phyloP scores from a whole-genome alignment of 2,888 invertebrate species.

The Agonopterix alstromeriana region DNA sequence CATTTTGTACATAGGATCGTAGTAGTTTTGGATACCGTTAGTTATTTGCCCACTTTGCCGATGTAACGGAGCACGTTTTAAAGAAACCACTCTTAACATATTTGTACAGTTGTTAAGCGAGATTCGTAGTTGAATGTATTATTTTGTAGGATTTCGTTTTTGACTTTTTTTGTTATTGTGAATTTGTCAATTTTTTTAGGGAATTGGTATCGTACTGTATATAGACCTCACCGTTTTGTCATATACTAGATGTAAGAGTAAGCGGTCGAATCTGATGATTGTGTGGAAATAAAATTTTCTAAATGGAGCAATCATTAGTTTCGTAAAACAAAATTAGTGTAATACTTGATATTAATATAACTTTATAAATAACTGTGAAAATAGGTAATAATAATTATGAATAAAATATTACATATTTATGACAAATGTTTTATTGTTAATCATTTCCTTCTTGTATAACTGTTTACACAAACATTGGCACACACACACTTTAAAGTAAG shows the following conservation, averaged over 20 bases:
- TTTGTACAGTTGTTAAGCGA: constrained; percentile 74
- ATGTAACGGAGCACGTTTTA: constrained; percentile 57
- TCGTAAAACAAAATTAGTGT: constrained; percentile 74
- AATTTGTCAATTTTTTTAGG: constrained; percentile 84
- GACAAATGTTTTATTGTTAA: constrained; percentile 46
- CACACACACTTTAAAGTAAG: too few relatives aligned
- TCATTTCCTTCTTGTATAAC: too few relatives aligned
- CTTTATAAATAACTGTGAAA: constrained; percentile 78
- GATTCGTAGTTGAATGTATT: constrained; percentile 71
- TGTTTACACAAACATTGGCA: too few relatives aligned
- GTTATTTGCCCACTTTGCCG: constrained; percentile 64
- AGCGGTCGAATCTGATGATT: constrained; percentile 66
- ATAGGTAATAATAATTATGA: constrained; percentile 77
- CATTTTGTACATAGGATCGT: constrained; percentile 61
- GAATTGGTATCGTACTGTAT: constrained; percentile 83
- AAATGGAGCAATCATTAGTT: constrained; percentile 73
- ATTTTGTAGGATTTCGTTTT: constrained; percentile 66
- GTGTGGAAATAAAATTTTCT: constrained; percentile 75
- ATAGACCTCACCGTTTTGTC: constrained; percentile 73
- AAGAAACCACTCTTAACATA: constrained; percentile 72
- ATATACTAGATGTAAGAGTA: constrained; percentile 58
- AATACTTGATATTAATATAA: constrained; percentile 78
- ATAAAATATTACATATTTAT: constrained; percentile 78
- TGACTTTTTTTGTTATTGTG: constrained; percentile 77
- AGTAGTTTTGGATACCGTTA: constrained; percentile 42